Evolutionary conservation across 2,888 invertebrate genomes (phyloP), one percentile per base, ranked within the genome.

Genomic region (Neelides folsomi): DNA sequence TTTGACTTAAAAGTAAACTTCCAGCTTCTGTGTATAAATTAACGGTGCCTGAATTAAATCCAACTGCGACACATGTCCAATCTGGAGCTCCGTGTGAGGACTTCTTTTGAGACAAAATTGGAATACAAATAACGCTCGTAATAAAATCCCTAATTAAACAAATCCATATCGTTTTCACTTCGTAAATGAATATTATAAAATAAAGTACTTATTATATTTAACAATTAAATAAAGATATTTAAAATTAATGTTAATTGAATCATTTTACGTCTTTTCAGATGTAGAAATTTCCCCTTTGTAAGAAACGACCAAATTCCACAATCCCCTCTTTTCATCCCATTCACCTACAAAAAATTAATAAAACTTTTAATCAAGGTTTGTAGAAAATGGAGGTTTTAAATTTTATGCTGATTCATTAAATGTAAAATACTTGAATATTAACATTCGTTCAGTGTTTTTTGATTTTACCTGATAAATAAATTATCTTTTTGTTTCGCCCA

Each of bases 21-120:
- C 90, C 90, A 57, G 80, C 81, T 78, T 94, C 92, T 1, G 89
- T 88, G 68, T 88, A 93, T 72, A 93, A 89, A 57, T 83, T 76
- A 10, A 94, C 76, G 72, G 77, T 79, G 15, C 95, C 95, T 61
- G 86, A 83, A 64, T 79, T 80, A 66, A 86, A 84, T 12, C 94
- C 95, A 52, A 90, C 77, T 55, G 83, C 79, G 55, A 94, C 77
- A 68, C 90, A 92, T 12, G 89, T 92, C 94, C 94, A 95, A 69
- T 95, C 94, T 20, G 87, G 81, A 6, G 80, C 81, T 67, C 81
- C 75, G 42, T 76, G 74, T 12, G 74, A 71, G 56, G 75, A 75
- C 41, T 71, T 74, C 47, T 74, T 74, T 54, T 73, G 68, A n/a
- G 74, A 72, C 49, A 73, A 70, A 12, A 77, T 64, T 4, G 77